Base-by-base conservation (phyloP, 2,888 invertebrate species). In the Mesochorus sp. region DNA sequence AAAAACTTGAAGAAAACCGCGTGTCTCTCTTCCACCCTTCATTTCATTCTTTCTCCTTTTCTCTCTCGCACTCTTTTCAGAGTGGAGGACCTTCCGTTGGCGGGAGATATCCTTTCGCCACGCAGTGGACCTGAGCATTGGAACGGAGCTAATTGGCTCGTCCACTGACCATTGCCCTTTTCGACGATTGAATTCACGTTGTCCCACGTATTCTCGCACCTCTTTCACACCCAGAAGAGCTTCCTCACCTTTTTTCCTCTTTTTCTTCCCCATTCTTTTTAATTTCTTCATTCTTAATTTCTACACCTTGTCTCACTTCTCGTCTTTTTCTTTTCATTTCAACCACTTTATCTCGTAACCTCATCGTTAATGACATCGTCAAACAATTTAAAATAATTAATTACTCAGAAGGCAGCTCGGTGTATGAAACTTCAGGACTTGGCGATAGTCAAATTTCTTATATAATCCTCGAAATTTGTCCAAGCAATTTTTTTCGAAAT, bases 81-180 rank as follows among this genome's bases (percentile, higher is more conserved):
- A 37, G 28, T 37, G 12, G 8, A 42, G 21, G 4, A 14, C 57
- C 64, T 64, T 59, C 73, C 73, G 78, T 73, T 74, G 64, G 34
- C 59, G 31, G 31, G 12, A 53, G 28, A 57, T 51, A 68, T 66
- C 53, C 51, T 70, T 42, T 62, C 55, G 55, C 61, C 47, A 47
- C 42, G 42, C 68, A 59, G 66, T 53, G 70, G 76, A 82, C 76
- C 81, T 87, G 86, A 87, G 88, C 88, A 87, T 88, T 87, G 81
- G 85, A 80, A 86, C 84, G 85, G 84, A 85, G 87, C 88, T 90
- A 90, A 90, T 90, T 90, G 89, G 89, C 88, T 86, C 86, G 86
- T 87, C 85, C 85, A 84, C 84, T 88, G 87, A 85, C 84, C 88
- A 88, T 88, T 86, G 87, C 86, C 76, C 83, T 82, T 79, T 81